A percentile compares a stretch with the other conserved stretches of the same genome.
These are phyloP conservation scores for Nymphalis c-album DNA, from an alignment of 2,888 invertebrate species.

Conservation along the genomic window DNA sequence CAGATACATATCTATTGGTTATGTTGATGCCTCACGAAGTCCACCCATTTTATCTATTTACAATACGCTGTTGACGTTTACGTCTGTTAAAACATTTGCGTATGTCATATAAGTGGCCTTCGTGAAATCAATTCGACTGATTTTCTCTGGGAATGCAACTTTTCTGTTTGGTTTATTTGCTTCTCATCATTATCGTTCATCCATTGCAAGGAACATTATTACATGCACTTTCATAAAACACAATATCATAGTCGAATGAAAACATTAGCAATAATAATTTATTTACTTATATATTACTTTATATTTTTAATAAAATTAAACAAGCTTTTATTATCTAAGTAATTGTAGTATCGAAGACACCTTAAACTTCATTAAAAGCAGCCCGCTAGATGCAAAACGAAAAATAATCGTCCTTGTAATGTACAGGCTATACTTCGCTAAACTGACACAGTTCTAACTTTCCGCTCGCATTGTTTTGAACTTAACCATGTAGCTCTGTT, in stretches of 20 bases:
- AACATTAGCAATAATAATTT: constrained; percentile 25
- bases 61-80: background rate
- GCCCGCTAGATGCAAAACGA: constrained; percentile 19
- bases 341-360: background rate
- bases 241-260: constrained; percentile 41
- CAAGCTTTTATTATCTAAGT: background rate
- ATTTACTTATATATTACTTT: background rate
- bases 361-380: constrained; percentile 2
- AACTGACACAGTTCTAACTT: constrained; percentile 68
- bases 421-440: constrained; percentile 55
- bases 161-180: constrained; percentile 53
- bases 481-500: constrained; percentile 77
- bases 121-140: constrained; percentile 17
- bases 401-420: constrained; percentile 77
- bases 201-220: constrained; percentile 78
- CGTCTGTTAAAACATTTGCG: background rate
- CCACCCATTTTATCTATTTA: background rate
- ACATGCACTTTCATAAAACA: constrained; percentile 44
- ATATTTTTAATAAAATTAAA: background rate
- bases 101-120: constrained; percentile 14
- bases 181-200: constrained; percentile 60
- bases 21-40: constrained; percentile 47
- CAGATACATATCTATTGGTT: constrained; percentile 26
- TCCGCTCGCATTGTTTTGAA: constrained; percentile 74
- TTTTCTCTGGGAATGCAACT: constrained; percentile 35